A percentile compares a stretch with the other conserved stretches of the same genome.
Conservation (phyloP, 2,113 vertebrate species). For the Oncorhynchus mykiss region DNA sequence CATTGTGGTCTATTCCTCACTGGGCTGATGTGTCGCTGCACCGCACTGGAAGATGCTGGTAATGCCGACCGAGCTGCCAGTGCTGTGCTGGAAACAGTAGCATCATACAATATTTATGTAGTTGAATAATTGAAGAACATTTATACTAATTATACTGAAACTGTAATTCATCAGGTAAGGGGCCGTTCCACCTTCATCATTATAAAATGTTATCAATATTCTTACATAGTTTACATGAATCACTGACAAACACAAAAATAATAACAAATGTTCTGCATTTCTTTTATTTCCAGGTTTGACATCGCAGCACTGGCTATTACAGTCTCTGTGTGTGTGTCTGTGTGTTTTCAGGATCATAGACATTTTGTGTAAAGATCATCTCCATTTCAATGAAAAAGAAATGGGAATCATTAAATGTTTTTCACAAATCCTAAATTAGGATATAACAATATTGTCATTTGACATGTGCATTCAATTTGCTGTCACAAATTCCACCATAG, state of each 20-base stretch:
- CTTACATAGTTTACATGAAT: background rate
- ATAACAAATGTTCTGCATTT: background rate
- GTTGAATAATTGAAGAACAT: background rate
- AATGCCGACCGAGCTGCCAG: background rate
- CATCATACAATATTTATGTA: background rate
- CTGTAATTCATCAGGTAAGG: background rate
- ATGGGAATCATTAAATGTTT: constrained; percentile 58
- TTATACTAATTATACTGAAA: background rate
- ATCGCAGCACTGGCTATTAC: background rate
- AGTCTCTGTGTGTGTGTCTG: background rate
- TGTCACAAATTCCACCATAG: background rate
- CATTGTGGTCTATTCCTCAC: background rate
- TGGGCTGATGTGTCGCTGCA: background rate
- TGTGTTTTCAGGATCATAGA: background rate
- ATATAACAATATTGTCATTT: constrained; percentile 39
- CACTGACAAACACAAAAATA: background rate
- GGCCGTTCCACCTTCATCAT: background rate
- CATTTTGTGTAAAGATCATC: background rate
- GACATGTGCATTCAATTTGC: background rate
- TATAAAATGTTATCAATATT: too few species aligned
- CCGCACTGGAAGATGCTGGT: background rate
- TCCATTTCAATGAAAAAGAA: constrained; percentile 13
- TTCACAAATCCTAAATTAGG: constrained; percentile 41
- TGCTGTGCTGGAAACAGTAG: background rate
- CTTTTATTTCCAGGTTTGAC: background rate